Percentiles rank a stretch among this genome's conserved stretches.
Conservation (phyloP, 2,797 vertebrate genomes). For the Nannoperca australis region DNA sequence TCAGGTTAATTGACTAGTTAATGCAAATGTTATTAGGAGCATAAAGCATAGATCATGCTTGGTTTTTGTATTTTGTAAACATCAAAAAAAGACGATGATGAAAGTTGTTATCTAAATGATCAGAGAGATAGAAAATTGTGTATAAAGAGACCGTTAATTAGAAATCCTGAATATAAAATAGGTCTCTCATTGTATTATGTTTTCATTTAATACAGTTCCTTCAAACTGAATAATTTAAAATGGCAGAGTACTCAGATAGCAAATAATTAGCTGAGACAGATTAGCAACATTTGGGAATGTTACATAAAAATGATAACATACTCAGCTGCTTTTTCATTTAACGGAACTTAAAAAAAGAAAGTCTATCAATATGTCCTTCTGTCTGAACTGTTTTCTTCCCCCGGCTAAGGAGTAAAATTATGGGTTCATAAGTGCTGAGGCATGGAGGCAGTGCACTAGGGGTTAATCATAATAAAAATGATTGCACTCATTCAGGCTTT, state of each 20-base stretch:
- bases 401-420: constrained; percentile 16
- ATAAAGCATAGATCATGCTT: constrained; percentile 53
- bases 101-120: constrained; percentile 79
- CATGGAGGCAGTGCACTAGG: constrained; percentile 44
- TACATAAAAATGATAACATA: constrained; percentile 23
- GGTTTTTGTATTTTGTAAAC: constrained; percentile 76
- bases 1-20: constrained; percentile 84
- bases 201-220: constrained; percentile 60
- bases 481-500: constrained; percentile 72
- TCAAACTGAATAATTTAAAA: constrained; percentile 63
- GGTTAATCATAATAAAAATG: constrained; percentile 76
- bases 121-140: constrained; percentile 69
- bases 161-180: constrained; percentile 73
- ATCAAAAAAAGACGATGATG: constrained; percentile 77
- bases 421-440: constrained; percentile 62
- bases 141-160: constrained; percentile 73
- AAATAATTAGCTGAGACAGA: constrained; percentile 67
- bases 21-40: constrained; percentile 77
- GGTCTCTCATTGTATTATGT: constrained; percentile 56
- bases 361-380: constrained; percentile 6
- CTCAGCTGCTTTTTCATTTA: constrained; percentile 38
- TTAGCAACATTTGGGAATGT: constrained; percentile 57
- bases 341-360: constrained; percentile 31
- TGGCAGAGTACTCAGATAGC: constrained; percentile 51
- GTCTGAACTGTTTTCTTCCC: not conserved